Base-by-base conservation (phyloP, 2,113 vertebrate genomes). In the Bucco capensis region DNA sequence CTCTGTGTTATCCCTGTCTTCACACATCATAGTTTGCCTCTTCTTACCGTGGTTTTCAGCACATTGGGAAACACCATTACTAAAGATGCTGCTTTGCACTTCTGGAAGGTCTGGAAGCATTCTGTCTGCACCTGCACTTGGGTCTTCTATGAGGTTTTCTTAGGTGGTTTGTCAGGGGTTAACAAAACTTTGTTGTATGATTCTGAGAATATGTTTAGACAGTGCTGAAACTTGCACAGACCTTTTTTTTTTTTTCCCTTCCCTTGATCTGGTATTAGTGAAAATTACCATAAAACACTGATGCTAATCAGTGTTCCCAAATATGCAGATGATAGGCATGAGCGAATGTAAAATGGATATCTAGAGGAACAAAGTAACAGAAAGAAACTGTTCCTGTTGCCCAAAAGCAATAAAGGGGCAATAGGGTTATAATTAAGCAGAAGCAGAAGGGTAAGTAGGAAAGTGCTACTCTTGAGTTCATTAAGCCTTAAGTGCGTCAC, bases 1-100 rank as follows among this genome's bases (percentile, higher is more conserved):
- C 15, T 86, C 19, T 7, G 6, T 0, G 0, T 71, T 56, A 50
- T 31, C 30, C 1, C 1, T 54, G 13, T 79, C 18, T 77, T 74
- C 18, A 17, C 5, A 8, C 9, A 14, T 33, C 1, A 2, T 35
- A 53, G 27, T 81, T 83, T 56, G 44, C 28, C 24, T 77, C 35
- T 56, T 82, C 33, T 72, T 85, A 54, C 19, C 1, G 1, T 54
- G 4, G 47, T 89, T 79, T 64, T 66, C 47, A 91, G 60, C 19
- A 49, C 21, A 88, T 89, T 31, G 25, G 72, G 62, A 88, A 86
- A 69, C 30, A 57, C 12, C 21, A 1, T 75, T 75, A 14, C 21
- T 78, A 3, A 10, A 91, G 28, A 22, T 75, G 21, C n/a, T 83
- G 30, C 49, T 90, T 81, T 57, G 40, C 12, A 22, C 33, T 67